Percentiles rank a stretch among this genome's conserved stretches.
phyloP scores from a whole-genome alignment of 92 coral and sea anemone genomes.

The Desmophyllum pertusum region DNA sequence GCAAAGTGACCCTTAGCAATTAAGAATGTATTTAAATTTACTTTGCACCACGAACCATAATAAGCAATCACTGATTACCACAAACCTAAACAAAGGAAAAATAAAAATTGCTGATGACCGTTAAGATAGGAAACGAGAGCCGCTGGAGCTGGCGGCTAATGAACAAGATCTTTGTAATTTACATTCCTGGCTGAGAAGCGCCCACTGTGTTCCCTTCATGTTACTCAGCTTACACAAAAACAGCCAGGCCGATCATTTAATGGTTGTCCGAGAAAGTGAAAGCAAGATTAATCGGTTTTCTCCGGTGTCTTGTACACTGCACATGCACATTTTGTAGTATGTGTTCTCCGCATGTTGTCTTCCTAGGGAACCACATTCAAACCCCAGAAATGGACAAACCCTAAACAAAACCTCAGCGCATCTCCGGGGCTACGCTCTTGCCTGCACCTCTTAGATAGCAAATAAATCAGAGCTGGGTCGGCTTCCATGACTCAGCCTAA shows the following conservation, averaged over 20 bases:
- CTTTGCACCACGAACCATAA: conserved; percentile 68
- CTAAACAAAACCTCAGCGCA: conserved; percentile 45
- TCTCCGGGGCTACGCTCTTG: conserved; percentile 67
- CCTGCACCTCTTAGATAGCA: conserved; percentile 50
- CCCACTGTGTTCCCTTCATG: conserved; percentile 36
- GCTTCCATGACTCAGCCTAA: conserved; percentile 50
- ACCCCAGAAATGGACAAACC: conserved; percentile 41
- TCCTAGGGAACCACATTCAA: conserved; percentile 63
- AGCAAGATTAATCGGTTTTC: conserved; percentile 28
- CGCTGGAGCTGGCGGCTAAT: conserved; percentile 44
- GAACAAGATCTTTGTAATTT: conserved; percentile 35
- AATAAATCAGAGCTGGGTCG: conserved; percentile 24
- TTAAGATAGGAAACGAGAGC: conserved; percentile 62
- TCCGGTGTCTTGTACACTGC: conserved; percentile 31
- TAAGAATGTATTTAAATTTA: conserved; percentile 75
- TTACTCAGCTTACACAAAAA: conserved; percentile 15
- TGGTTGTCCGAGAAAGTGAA: conserved; percentile 20
- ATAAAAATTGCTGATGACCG: conserved; percentile 67
- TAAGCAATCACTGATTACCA: conserved; percentile 68
- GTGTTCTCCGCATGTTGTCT: conserved; percentile 40
- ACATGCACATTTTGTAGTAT: conserved; percentile 20
- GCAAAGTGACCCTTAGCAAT: conserved; percentile 72
- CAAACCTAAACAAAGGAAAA: conserved; percentile 71
- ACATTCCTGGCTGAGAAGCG: conserved; percentile 39
- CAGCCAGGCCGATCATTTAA: conserved; percentile 29